Evolutionary conservation across 2,113 vertebrate species (phyloP).

Genomic region (Indicator indicator): DNA sequence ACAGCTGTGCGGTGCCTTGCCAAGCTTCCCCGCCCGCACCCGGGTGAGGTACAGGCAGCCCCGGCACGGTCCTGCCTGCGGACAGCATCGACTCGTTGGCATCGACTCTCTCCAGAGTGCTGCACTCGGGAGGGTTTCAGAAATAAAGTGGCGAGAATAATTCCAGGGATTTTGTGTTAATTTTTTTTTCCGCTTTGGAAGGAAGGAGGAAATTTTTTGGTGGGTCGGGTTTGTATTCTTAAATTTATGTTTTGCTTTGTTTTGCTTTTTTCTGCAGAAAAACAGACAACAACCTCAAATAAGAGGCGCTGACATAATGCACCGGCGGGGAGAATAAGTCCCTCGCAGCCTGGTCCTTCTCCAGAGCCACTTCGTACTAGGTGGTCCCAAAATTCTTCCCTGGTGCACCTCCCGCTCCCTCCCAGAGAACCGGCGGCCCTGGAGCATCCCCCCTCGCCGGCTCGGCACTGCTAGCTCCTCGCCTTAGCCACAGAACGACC

Average conservation of each 20-base stretch:
- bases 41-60: neutral
- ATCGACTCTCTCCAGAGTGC: neutral
- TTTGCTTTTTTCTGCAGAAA: no score
- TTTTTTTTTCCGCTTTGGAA: neutral
- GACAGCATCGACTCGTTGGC: neutral
- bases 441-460: neutral
- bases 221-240: fast-evolving
- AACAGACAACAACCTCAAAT: neutral
- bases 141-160: neutral
- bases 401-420: neutral
- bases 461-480: neutral
- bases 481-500: neutral
- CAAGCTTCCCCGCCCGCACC: neutral
- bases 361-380: neutral
- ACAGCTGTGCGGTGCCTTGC: neutral
- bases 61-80: neutral
- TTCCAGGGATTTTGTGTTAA: neutral
- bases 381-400: neutral
- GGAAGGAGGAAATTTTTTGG: neutral
- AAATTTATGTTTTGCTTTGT: neutral
- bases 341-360: neutral
- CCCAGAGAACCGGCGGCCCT: neutral
- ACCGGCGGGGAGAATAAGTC: neutral
- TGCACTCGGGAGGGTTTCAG: neutral
- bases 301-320: neutral